phyloP scores from a whole-genome alignment of 2,797 vertebrate genomes.

The Gallirallus australis region DNA sequence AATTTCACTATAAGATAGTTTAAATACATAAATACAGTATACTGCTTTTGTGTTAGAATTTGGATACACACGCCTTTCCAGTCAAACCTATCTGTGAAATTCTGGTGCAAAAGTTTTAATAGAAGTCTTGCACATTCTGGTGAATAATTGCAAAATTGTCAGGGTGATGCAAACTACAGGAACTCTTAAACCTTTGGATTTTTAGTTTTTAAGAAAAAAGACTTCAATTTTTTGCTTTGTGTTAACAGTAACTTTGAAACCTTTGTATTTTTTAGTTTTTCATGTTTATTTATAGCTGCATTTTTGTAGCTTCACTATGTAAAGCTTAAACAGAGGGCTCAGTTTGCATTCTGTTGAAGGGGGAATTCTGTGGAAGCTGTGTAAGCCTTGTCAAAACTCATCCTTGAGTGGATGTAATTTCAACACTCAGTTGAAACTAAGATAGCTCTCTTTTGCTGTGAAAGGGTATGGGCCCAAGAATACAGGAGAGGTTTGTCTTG shows the following conservation, averaged over 20 bases:
- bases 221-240: not conserved
- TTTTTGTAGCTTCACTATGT: conserved; percentile 29
- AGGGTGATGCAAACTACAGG: not conserved
- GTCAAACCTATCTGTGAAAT: conserved; percentile 46
- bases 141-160: conserved; percentile 59
- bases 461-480: not conserved
- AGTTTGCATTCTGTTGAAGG: not conserved
- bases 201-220: conserved; percentile 28
- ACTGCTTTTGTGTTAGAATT: conserved; percentile 56
- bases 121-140: conserved; percentile 47
- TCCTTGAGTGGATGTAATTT: not conserved
- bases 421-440: not conserved
- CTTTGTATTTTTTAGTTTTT: conserved; percentile 33
- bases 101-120: conserved; percentile 35
- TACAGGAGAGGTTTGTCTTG: not conserved
- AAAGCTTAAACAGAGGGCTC: not conserved
- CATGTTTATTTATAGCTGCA: conserved; percentile 29
- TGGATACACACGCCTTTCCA: conserved; percentile 35
- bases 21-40: conserved; percentile 67
- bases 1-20: conserved; percentile 65
- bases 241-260: conserved; percentile 43
- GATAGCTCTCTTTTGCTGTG: not conserved
- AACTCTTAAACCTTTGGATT: conserved; percentile 35
- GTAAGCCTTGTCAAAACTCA: not conserved
- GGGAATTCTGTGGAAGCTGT: not conserved